Conservation (phyloP, 1,140 invertebrate species). For the Archegozetes longisetosus region DNA sequence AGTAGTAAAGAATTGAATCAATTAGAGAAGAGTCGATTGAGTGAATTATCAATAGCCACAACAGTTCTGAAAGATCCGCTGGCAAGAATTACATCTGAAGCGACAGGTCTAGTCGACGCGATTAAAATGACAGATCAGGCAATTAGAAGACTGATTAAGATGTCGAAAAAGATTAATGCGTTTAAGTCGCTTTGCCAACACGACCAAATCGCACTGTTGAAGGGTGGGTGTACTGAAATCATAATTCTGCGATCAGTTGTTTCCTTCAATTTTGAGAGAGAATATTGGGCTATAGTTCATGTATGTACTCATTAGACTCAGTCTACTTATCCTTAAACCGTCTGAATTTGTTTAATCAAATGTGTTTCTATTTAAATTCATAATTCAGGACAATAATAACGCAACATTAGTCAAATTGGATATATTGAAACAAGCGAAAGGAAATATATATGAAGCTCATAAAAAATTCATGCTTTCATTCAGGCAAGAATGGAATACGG, state of each 20-base stretch:
- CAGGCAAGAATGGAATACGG: conserved; percentile 52
- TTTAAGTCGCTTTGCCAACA: conserved; percentile 81
- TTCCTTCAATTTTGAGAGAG: conserved; percentile 64
- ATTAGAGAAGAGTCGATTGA: neutral
- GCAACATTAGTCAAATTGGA: conserved; percentile 50
- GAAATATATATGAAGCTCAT: conserved; percentile 70
- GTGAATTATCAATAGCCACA: neutral
- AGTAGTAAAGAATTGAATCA: neutral
- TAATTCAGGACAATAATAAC: neutral
- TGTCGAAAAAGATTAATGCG: conserved; percentile 71
- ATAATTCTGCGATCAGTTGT: conserved; percentile 74
- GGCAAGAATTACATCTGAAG: neutral
- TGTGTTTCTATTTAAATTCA: no score
- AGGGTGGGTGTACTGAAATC: conserved; percentile 78
- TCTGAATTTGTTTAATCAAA: no score
- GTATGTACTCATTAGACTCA: conserved; percentile 33
- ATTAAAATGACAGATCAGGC: conserved; percentile 80
- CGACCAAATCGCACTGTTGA: conserved; percentile 72
- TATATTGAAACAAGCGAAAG: conserved; percentile 65
- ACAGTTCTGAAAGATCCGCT: neutral
- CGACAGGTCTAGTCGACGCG: conserved; percentile 46
- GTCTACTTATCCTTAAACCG: conserved; percentile 22
- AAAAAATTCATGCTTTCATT: conserved; percentile 63
- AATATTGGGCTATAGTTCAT: conserved; percentile 42
- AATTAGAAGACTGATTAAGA: conserved; percentile 72